Percentiles rank a stretch among this genome's conserved stretches.
Conservation (phyloP, 2,888 invertebrate genomes). For the Brachyopa scutellaris region DNA sequence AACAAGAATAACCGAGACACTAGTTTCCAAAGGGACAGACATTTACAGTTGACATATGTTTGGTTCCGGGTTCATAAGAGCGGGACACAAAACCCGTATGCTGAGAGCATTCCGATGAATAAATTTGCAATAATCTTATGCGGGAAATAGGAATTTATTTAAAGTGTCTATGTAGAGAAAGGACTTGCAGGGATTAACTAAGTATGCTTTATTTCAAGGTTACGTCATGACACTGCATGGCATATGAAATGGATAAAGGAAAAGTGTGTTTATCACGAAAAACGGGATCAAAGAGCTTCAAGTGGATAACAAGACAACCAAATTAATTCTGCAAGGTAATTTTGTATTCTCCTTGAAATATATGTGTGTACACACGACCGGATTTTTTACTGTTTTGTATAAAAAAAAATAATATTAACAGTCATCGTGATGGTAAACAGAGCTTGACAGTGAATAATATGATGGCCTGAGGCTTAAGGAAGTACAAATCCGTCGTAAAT, state of each 20-base stretch:
- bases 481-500: no score
- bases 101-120: slow-evolving; percentile 37
- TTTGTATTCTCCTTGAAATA: slow-evolving; percentile 2
- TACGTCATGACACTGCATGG: slow-evolving; percentile 42
- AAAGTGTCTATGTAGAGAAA: background rate
- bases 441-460: no score
- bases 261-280: slow-evolving; percentile 5
- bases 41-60: background rate
- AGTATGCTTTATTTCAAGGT: slow-evolving; percentile 43
- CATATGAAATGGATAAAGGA: slow-evolving; percentile 34
- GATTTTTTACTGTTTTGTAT: background rate
- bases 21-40: background rate
- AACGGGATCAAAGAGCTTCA: slow-evolving; percentile 14
- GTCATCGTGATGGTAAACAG: background rate
- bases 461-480: no score
- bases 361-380: background rate
- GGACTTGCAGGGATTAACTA: slow-evolving; percentile 50
- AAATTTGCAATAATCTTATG: slow-evolving; percentile 50
- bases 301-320: slow-evolving; percentile 5
- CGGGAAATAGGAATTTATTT: background rate
- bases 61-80: slow-evolving; percentile 30
- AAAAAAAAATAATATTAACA: background rate
- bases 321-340: slow-evolving; percentile 23
- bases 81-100: background rate
- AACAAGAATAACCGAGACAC: slow-evolving; percentile 8